Conservation (phyloP, 37 sponge, comb jelly and placozoan species). For the Axinella damicornis region DNA sequence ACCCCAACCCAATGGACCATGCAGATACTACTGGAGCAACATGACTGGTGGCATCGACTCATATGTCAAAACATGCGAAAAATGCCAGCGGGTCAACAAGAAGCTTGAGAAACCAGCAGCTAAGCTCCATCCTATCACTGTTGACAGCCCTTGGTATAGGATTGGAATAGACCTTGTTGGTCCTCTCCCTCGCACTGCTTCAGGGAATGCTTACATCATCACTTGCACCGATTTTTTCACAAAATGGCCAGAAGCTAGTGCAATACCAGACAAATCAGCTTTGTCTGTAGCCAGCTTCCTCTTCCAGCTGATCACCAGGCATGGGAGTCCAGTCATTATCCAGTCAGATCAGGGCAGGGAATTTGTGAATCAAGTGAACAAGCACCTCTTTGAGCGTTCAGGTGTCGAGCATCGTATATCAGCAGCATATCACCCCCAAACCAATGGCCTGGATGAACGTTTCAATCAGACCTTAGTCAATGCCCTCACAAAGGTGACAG, state of each 20-base stretch:
- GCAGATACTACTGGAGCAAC: too few relatives aligned
- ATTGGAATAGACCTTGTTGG: constrained; percentile 54
- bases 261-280: constrained; percentile 32
- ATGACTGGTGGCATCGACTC: too few relatives aligned
- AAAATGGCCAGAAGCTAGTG: constrained; percentile 60
- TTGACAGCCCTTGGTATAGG: constrained; percentile 7
- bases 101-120: constrained; percentile 18
- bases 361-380: constrained; percentile 33
- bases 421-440: too few relatives aligned
- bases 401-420: constrained; percentile 19
- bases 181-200: constrained; percentile 4
- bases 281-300: constrained; percentile 27
- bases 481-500: constrained; percentile 15
- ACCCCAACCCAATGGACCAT: too few relatives aligned
- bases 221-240: constrained; percentile 37
- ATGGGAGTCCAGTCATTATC: constrained; percentile 26
- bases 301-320: constrained; percentile 14
- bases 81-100: too few relatives aligned
- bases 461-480: too few relatives aligned
- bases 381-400: constrained; percentile 40
- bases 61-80: too few relatives aligned
- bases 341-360: constrained; percentile 61
- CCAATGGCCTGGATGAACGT: too few relatives aligned
- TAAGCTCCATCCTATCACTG: constrained; percentile 39
- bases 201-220: constrained; percentile 43